Percentiles rank a stretch among this genome's conserved stretches.
Conservation (phyloP, 37 sponge, comb jelly and placozoan species). For the Tethya wilhelma region DNA sequence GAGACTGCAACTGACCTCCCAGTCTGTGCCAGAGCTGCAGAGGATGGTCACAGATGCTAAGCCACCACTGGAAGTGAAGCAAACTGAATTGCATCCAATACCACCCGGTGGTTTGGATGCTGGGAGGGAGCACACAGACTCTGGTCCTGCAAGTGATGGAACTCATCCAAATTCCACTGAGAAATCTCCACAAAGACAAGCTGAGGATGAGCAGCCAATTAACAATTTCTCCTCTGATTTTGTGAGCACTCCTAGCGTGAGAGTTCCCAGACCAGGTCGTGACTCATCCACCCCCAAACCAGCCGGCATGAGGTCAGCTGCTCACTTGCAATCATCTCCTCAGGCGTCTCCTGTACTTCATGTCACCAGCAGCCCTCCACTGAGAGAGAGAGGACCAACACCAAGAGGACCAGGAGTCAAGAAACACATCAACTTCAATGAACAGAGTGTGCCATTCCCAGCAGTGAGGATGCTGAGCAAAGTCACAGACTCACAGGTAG, state of each 20-base stretch:
- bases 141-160: no score
- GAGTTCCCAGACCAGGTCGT: not conserved
- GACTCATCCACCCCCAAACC: constrained; percentile 76
- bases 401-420: not conserved
- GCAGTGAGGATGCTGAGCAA: constrained; percentile 6
- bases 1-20: not conserved
- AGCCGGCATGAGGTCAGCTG: not conserved
- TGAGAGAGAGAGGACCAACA: not conserved
- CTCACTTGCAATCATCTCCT: constrained; percentile 14
- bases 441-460: constrained; percentile 17
- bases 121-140: no score
- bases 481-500: constrained; percentile 60
- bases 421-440: not conserved
- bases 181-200: no score
- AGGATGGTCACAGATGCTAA: not conserved
- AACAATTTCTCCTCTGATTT: no score
- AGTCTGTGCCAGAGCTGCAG: not conserved
- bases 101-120: no score
- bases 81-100: not conserved
- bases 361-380: not conserved
- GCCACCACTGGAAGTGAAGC: not conserved
- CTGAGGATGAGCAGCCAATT: no score
- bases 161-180: no score
- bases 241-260: no score
- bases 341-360: constrained; percentile 60